Conservation (phyloP, 2,797 vertebrate genomes). For the Mastacembelus armatus region DNA sequence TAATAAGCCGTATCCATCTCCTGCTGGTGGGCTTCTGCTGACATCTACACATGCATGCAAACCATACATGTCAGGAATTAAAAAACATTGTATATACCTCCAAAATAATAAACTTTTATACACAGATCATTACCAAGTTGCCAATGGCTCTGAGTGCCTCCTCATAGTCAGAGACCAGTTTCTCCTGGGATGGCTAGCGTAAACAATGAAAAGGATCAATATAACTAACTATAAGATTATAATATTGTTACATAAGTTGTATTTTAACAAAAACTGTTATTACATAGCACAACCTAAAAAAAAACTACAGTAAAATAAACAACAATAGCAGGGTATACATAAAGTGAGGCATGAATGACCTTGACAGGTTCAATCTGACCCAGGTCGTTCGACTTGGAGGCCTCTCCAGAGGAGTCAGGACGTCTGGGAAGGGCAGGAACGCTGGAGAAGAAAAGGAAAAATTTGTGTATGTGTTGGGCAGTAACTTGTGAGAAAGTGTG, state of each 20-base stretch:
- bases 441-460: slow-evolving; percentile 55
- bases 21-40: slow-evolving; percentile 56
- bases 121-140: slow-evolving; percentile 79
- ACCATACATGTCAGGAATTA: neutral
- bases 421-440: slow-evolving; percentile 76
- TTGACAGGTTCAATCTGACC: slow-evolving; percentile 27
- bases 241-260: no score
- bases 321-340: neutral
- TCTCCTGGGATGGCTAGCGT: slow-evolving; percentile 74
- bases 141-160: slow-evolving; percentile 79
- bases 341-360: slow-evolving; percentile 24
- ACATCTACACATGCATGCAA: slow-evolving; percentile 45
- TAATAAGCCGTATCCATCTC: slow-evolving; percentile 63
- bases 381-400: slow-evolving; percentile 54
- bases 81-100: neutral
- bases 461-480: neutral
- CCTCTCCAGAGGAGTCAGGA: slow-evolving; percentile 62
- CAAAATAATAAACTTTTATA: slow-evolving; percentile 4
- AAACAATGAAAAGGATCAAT: slow-evolving; percentile 18
- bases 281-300: neutral
- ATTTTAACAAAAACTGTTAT: no score
- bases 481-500: slow-evolving; percentile 26
- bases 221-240: neutral
- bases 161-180: slow-evolving; percentile 81
- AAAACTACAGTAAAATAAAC: neutral